Percentiles rank a stretch among this genome's conserved stretches.
Conservation (phyloP, 2,888 invertebrate genomes). For the Calameuta idolon region DNA sequence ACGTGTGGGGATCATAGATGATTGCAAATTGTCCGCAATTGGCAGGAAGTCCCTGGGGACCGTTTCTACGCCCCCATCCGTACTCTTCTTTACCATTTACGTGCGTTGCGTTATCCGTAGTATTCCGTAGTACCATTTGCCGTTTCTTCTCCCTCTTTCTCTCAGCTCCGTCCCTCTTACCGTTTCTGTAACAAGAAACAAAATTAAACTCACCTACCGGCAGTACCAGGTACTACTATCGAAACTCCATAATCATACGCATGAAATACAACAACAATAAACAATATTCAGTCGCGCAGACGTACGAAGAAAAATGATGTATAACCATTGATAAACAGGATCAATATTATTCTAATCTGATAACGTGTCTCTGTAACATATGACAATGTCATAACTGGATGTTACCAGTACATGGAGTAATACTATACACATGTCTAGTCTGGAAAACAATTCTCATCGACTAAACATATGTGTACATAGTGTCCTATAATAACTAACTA, state of each 20-base stretch:
- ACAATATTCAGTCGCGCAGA: neutral
- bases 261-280: neutral
- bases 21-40: conserved; percentile 66
- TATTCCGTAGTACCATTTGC: neutral
- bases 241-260: neutral
- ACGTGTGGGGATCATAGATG: conserved; percentile 64
- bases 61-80: conserved; percentile 54
- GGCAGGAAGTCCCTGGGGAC: conserved; percentile 65
- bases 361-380: conserved; percentile 21
- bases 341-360: conserved; percentile 42
- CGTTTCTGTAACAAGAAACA: too few relatives aligned
- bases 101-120: conserved; percentile 40
- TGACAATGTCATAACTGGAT: neutral
- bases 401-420: neutral
- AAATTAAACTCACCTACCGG: too few relatives aligned
- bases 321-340: conserved; percentile 11
- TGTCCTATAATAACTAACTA: neutral
- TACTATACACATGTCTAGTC: neutral
- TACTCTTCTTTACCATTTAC: conserved; percentile 41
- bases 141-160: neutral
- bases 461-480: neutral
- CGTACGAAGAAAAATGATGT: neutral
- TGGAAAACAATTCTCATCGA: neutral
- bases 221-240: too few relatives aligned
- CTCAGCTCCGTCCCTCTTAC: neutral